Percentiles rank a stretch among this genome's conserved stretches.
Conservation (phyloP, 2,888 invertebrate genomes). For the Metellina segmentata region DNA sequence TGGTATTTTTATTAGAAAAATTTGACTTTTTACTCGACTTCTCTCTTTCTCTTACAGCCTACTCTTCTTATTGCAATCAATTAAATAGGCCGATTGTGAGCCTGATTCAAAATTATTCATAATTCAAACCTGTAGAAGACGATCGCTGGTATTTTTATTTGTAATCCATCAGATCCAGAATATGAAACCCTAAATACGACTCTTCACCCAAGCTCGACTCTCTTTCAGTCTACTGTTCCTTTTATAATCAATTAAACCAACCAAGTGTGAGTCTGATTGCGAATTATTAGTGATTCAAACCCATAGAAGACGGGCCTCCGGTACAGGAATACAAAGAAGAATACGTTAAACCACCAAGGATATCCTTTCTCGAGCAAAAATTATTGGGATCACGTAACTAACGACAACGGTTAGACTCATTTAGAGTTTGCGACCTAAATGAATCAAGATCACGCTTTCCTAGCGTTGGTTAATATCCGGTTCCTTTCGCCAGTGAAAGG, state of each 20-base stretch:
- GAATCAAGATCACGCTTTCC: conserved; percentile 74
- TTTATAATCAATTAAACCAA: no score
- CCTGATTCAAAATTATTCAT: conserved; percentile 28
- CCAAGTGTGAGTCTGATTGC: conserved; percentile 22
- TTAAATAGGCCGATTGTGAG: neutral
- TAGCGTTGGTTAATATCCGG: conserved; percentile 72
- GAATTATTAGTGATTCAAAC: conserved; percentile 16
- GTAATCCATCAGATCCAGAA: no score
- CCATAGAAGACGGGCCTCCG: neutral
- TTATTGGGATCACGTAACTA: conserved; percentile 75
- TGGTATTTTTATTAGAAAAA: no score
- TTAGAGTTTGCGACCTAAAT: conserved; percentile 71
- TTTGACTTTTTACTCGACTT: no score
- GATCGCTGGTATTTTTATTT: neutral
- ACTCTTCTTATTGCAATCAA: neutral
- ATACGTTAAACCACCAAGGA: conserved; percentile 45
- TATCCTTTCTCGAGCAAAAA: conserved; percentile 57
- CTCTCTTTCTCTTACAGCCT: no score
- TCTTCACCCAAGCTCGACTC: no score
- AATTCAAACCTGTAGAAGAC: conserved; percentile 8
- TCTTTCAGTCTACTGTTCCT: neutral
- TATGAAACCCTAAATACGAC: no score
- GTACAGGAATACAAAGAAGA: conserved; percentile 41
- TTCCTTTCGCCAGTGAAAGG: conserved; percentile 54
- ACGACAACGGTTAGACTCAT: conserved; percentile 74